Conservation (phyloP, 2,888 invertebrate genomes). For the Steinernema hermaphroditum region DNA sequence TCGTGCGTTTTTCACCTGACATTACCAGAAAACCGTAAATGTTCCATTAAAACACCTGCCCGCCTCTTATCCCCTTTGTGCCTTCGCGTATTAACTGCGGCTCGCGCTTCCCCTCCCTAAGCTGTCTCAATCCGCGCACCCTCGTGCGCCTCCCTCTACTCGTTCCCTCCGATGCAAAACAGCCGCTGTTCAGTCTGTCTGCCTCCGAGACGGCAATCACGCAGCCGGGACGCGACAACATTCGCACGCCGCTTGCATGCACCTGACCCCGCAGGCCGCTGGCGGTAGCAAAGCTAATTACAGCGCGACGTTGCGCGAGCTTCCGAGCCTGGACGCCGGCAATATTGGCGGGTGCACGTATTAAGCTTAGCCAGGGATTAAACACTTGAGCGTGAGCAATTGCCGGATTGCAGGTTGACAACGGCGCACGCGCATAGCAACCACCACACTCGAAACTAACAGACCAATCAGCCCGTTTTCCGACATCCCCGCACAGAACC, state of each 20-base stretch:
- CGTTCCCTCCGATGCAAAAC: too few species aligned
- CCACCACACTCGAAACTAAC: not conserved
- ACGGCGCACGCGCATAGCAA: conserved; percentile 20
- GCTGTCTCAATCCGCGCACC: too few species aligned
- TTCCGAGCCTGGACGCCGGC: not conserved
- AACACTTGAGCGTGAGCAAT: conserved; percentile 22
- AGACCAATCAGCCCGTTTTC: conserved; percentile 5
- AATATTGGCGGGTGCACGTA: not conserved
- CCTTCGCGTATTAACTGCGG: too few species aligned
- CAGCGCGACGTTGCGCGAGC: not conserved
- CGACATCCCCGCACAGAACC: conserved; percentile 4
- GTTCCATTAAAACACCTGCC: too few species aligned
- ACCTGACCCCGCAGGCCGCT: not conserved
- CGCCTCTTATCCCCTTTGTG: too few species aligned
- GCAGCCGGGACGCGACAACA: too few species aligned
- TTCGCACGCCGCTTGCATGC: not conserved
- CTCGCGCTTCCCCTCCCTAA: too few species aligned
- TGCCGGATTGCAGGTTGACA: conserved; percentile 25
- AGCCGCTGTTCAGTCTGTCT: too few species aligned
- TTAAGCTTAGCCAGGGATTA: conserved; percentile 20
- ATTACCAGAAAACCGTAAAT: too few species aligned
- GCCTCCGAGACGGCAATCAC: too few species aligned
- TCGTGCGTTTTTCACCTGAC: too few species aligned
- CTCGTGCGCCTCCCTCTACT: too few species aligned
- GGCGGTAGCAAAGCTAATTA: not conserved